phyloP scores from a whole-genome alignment of 2,113 vertebrate species.

The Ivindomyrus marchei region DNA sequence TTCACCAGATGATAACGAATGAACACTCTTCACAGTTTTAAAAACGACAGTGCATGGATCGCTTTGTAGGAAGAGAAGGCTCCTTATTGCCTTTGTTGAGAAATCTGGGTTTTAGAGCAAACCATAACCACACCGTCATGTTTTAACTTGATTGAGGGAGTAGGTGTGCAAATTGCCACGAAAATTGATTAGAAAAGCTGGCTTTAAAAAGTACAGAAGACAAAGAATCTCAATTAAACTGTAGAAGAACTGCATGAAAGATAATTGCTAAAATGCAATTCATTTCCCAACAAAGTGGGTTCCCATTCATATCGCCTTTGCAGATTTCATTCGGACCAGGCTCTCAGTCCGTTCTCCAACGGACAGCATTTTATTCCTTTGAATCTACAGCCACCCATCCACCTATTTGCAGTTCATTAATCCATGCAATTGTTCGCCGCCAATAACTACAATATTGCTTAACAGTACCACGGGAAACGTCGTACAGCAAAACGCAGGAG shows the following conservation, averaged over 20 bases:
- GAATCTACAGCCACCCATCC: background rate
- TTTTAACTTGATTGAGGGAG: background rate
- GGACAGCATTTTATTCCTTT: background rate
- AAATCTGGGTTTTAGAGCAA: background rate
- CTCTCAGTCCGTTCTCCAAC: background rate
- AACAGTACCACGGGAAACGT: background rate
- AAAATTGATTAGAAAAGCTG: background rate
- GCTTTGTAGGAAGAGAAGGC: background rate
- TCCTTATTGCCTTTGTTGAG: background rate
- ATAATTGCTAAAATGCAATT: background rate
- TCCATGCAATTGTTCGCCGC: background rate
- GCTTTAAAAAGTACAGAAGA: background rate
- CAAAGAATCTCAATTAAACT: background rate
- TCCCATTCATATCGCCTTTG: background rate
- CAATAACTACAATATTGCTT: background rate
- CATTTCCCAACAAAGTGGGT: background rate
- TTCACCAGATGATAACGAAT: background rate
- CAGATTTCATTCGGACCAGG: constrained; percentile 1
- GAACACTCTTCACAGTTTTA: background rate
- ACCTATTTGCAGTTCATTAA: background rate
- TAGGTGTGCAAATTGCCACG: background rate
- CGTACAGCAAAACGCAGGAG: background rate
- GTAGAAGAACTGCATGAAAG: background rate
- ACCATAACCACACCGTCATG: background rate
- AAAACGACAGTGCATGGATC: background rate